These are phyloP conservation scores for Gambusia affinis DNA, from an alignment of 2,113 vertebrate genomes.

Conservation along the genomic window DNA sequence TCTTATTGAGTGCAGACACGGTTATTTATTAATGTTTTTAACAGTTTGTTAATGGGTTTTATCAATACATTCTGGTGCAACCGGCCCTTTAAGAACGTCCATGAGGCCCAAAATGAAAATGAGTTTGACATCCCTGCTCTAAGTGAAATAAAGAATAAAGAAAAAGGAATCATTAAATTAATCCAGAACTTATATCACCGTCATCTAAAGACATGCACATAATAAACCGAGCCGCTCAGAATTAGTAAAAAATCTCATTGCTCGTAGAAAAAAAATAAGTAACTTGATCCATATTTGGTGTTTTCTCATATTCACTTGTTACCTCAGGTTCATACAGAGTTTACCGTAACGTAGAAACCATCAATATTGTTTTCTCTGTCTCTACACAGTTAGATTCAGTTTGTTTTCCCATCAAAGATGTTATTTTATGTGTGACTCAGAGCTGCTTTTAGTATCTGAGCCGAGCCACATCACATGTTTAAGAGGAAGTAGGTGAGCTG, in stretches of 20 bases:
- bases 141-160: not conserved
- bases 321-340: conserved; percentile 26
- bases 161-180: not conserved
- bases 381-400: conserved; percentile 37
- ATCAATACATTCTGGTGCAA: too few relatives aligned
- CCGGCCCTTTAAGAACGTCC: too few relatives aligned
- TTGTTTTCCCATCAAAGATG: conserved; percentile 39
- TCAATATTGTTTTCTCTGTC: conserved; percentile 29
- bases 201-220: not conserved
- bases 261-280: conserved; percentile 18
- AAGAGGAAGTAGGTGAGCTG: conserved; percentile 26
- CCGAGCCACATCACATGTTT: conserved; percentile 50
- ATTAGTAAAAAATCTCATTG: conserved; percentile 7
- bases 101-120: too few relatives aligned
- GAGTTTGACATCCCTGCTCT: too few relatives aligned
- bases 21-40: too few relatives aligned
- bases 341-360: conserved; percentile 39
- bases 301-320: conserved; percentile 33
- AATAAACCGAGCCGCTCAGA: not conserved
- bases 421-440: conserved; percentile 50
- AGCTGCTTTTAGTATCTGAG: conserved; percentile 35
- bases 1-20: too few relatives aligned
- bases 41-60: too few relatives aligned
- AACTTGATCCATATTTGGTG: conserved; percentile 44
- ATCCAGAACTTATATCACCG: not conserved